Base-by-base conservation (phyloP, 2,113 vertebrate species). In the Beaufortia kweichowensis region DNA sequence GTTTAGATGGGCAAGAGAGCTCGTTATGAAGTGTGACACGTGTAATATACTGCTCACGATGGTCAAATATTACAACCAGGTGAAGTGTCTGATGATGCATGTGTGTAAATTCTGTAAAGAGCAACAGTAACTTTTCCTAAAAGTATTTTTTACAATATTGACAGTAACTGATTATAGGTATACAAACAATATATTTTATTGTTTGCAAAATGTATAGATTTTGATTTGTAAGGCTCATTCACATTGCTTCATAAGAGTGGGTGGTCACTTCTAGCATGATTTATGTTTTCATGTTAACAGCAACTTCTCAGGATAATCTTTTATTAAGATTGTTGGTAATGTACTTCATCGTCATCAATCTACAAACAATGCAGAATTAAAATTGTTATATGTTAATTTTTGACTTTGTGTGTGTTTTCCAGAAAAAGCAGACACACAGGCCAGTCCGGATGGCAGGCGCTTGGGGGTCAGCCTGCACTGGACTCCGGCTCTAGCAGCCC, bases 401-500 rank as follows among this genome's bases (percentile, higher is more conserved):
- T n/a, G n/a, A n/a, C n/a, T n/a, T n/a, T 62, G 19, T 53, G 61
- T 70, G 48, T 79, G 62, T 82, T 72, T 80, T 71, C 43, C 80
- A 82, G 78, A 55, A 35, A 29, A 29, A 43, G n/a, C 85, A 88
- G 87, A 85, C 62, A 79, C 84, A 88, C 82, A 79, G 84, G 86
- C 86, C 48, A 79, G 88, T 91, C 89, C 91, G 86, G 89, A 90
- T 91, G 90, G 91, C 90, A 90, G 91, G 87, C 85, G 85, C 85
- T 84, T 87, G 88, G 89, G 90, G 87, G 79, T 86, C 81, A 80
- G 87, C 86, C 90, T 90, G 88, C 85, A 85, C 81, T 84, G 86
- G 88, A 87, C 86, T 85, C 86, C 88, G 90, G 88, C 90, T 92
- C 79, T 92, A 93, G 89, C 80, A 91, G 90, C 88, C 90, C 89